Evolutionary conservation across 2,113 vertebrate species (phyloP).

Genomic region (Melanotaenia duboulayi): DNA sequence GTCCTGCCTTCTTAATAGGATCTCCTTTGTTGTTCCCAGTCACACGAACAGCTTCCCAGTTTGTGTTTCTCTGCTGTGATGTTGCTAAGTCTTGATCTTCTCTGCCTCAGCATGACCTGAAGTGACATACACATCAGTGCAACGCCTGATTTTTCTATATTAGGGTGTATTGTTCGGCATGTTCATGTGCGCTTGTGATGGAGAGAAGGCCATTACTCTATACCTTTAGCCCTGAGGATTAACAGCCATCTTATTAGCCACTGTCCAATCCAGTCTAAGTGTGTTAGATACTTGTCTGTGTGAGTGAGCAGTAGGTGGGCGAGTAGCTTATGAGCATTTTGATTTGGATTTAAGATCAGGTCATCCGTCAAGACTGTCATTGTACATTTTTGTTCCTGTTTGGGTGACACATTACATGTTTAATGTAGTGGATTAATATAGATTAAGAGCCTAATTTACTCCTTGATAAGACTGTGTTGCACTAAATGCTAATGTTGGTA

Average conservation of each 20-base stretch:
- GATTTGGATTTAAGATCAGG: conserved; percentile 40
- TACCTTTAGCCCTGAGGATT: conserved; percentile 70
- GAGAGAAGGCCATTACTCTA: conserved; percentile 29
- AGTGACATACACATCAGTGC: background rate
- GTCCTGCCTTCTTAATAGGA: conserved; percentile 26
- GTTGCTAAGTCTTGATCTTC: background rate
- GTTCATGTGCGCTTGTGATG: background rate
- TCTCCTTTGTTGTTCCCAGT: background rate
- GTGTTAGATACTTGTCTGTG: conserved; percentile 25
- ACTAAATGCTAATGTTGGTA: background rate
- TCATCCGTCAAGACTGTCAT: conserved; percentile 21
- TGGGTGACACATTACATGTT: fast-evolving
- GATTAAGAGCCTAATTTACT: background rate
- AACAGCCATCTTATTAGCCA: conserved; percentile 75
- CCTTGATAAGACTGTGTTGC: background rate
- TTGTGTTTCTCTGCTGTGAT: background rate
- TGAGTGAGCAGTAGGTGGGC: conserved; percentile 25
- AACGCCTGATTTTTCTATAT: conserved; percentile 1
- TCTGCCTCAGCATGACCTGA: conserved; percentile 9
- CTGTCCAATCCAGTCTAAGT: conserved; percentile 57
- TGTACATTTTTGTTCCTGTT: background rate
- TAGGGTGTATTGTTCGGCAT: conserved; percentile 4
- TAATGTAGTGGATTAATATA: background rate
- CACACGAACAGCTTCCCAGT: background rate
- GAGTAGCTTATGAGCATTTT: conserved; percentile 39